These are phyloP conservation scores for Pissodes strobi DNA, from an alignment of 1,140 invertebrate species.

Conservation along the genomic window DNA sequence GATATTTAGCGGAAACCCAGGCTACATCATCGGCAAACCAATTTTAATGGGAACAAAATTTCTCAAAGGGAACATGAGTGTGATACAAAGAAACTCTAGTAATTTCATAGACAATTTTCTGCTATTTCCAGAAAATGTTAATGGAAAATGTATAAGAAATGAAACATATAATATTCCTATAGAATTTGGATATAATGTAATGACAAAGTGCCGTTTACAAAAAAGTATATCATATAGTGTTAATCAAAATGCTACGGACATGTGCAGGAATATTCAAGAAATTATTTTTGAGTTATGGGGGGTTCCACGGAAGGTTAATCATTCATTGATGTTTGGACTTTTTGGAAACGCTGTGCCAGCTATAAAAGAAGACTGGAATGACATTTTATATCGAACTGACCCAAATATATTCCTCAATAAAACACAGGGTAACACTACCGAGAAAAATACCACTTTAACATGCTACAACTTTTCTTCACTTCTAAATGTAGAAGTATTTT, in stretches of 20 bases:
- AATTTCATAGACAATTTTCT: conserved; percentile 53
- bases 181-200: conserved; percentile 60
- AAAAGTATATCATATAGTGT: conserved; percentile 39
- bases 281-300: conserved; percentile 54
- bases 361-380: conserved; percentile 61
- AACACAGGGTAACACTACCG: conserved; percentile 55
- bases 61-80: conserved; percentile 32
- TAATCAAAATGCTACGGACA: conserved; percentile 52
- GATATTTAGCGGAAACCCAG: conserved; percentile 69
- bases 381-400: conserved; percentile 56
- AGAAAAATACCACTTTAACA: conserved; percentile 51
- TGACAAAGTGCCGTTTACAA: conserved; percentile 54
- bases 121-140: conserved; percentile 53
- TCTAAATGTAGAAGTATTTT: conserved; percentile 50
- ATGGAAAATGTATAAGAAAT: conserved; percentile 55
- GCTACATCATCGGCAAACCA: conserved; percentile 67
- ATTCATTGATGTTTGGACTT: conserved; percentile 58
- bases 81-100: conserved; percentile 24
- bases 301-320: conserved; percentile 44
- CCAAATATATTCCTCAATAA: conserved; percentile 52
- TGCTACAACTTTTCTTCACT: conserved; percentile 35
- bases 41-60: conserved; percentile 60
- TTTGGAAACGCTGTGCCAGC: conserved; percentile 62
- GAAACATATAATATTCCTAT: conserved; percentile 52
- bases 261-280: conserved; percentile 59